These are phyloP conservation scores for Amiota communis DNA, from an alignment of 2,888 invertebrate species.

Conservation along the genomic window DNA sequence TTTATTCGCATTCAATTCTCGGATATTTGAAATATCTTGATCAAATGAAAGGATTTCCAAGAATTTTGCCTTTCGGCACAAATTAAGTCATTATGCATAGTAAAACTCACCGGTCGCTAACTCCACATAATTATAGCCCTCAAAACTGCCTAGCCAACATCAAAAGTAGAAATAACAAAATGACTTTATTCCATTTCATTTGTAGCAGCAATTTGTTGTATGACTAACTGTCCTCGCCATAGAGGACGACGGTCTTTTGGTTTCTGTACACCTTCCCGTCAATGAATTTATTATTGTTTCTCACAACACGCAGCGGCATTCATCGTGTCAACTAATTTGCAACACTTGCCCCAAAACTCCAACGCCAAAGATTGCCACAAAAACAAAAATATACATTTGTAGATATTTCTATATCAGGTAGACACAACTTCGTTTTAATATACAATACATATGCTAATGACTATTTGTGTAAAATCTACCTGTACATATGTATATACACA, in stretches of 20 bases:
- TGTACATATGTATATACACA: no score
- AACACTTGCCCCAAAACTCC: slow-evolving; percentile 54
- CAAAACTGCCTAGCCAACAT: slow-evolving; percentile 32
- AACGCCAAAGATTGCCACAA: slow-evolving; percentile 32
- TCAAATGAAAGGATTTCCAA: slow-evolving; percentile 55
- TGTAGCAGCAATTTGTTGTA: not conserved
- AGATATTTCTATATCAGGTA: no score
- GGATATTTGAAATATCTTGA: no score
- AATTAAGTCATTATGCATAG: slow-evolving; percentile 63
- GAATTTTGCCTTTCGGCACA: slow-evolving; percentile 62
- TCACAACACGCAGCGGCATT: not conserved
- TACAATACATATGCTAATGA: no score
- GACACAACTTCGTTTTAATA: no score
- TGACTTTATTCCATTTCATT: slow-evolving; percentile 59
- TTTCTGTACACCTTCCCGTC: not conserved
- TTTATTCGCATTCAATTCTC: no score
- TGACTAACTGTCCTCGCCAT: no score
- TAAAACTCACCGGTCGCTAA: slow-evolving; percentile 18
- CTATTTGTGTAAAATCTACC: no score
- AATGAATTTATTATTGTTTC: not conserved
- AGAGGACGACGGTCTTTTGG: not conserved
- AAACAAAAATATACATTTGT: slow-evolving; percentile 5
- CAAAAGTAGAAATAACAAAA: slow-evolving; percentile 42
- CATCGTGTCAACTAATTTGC: slow-evolving; percentile 72
- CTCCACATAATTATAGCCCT: slow-evolving; percentile 61